phyloP scores from a whole-genome alignment of 2,797 vertebrate species.

The Discoglossus pictus region DNA sequence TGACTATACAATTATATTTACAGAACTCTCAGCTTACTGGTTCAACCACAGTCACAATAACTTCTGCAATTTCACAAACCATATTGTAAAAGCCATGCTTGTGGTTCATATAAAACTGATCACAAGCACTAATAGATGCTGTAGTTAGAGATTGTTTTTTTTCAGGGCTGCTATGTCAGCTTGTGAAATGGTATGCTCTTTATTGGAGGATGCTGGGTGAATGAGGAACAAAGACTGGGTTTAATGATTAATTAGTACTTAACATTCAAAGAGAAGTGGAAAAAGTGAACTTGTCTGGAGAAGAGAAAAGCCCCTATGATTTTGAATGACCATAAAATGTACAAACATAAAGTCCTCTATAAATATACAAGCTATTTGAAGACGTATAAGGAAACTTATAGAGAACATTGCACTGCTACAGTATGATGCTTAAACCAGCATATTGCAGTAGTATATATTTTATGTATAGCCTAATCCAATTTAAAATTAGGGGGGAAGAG shows the following conservation, averaged over 20 bases:
- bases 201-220: slow-evolving; percentile 7
- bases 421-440: too few species aligned
- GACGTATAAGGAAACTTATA: too few species aligned
- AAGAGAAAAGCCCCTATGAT: slow-evolving; percentile 29
- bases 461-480: too few species aligned
- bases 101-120: slow-evolving; percentile 30
- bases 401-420: too few species aligned
- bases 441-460: too few species aligned
- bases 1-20: slow-evolving; percentile 8
- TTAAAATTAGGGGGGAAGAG: too few species aligned
- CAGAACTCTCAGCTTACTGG: slow-evolving; percentile 35
- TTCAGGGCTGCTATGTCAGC: slow-evolving; percentile 3
- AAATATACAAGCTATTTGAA: neutral
- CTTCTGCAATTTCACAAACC: slow-evolving; percentile 37
- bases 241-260: slow-evolving; percentile 42
- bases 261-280: slow-evolving; percentile 33
- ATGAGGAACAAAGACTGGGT: slow-evolving; percentile 30
- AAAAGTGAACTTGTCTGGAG: slow-evolving; percentile 26
- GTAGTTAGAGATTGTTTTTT: slow-evolving; percentile 9
- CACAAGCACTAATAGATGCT: slow-evolving; percentile 3
- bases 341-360: too few species aligned
- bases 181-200: slow-evolving; percentile 2
- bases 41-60: slow-evolving; percentile 39
- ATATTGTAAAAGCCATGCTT: slow-evolving; percentile 17
- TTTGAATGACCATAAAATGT: slow-evolving; percentile 4